Evolutionary conservation across 2,888 invertebrate genomes (phyloP).

Genomic region (Tethea ocularis): DNA sequence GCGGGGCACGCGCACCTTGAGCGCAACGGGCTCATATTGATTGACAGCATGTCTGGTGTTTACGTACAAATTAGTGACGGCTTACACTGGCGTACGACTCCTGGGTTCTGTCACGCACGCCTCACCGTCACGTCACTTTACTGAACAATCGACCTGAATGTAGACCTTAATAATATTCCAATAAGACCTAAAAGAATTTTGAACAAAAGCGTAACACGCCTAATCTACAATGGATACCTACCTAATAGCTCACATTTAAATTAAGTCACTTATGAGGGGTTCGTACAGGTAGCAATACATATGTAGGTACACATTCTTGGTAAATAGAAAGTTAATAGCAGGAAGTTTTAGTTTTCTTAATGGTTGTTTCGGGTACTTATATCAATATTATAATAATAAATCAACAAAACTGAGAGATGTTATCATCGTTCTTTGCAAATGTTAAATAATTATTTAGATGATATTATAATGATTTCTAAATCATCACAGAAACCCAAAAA

Average conservation of each 20-base stretch:
- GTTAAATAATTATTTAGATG: background rate
- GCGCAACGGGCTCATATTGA: conserved; percentile 25
- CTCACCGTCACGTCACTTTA: background rate
- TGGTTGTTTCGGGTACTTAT: background rate
- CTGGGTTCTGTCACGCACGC: conserved; percentile 1
- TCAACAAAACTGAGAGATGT: background rate
- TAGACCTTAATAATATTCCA: background rate
- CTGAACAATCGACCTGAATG: background rate
- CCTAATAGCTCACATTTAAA: background rate
- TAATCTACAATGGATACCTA: background rate
- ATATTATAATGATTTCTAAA: background rate
- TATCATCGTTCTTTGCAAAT: background rate
- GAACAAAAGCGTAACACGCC: background rate
- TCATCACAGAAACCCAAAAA: background rate
- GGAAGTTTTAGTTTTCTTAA: background rate
- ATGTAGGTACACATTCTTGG: background rate
- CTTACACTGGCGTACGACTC: background rate
- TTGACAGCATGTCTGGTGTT: conserved; percentile 41
- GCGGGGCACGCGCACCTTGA: conserved; percentile 27
- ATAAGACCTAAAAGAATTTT: background rate
- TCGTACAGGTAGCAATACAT: background rate
- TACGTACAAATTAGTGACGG: conserved; percentile 13
- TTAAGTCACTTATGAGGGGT: background rate
- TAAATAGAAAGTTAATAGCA: background rate
- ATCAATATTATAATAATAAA: no score